phyloP scores from a whole-genome alignment of 2,113 vertebrate genomes.

The Dunckerocampus dactyliophorus region DNA sequence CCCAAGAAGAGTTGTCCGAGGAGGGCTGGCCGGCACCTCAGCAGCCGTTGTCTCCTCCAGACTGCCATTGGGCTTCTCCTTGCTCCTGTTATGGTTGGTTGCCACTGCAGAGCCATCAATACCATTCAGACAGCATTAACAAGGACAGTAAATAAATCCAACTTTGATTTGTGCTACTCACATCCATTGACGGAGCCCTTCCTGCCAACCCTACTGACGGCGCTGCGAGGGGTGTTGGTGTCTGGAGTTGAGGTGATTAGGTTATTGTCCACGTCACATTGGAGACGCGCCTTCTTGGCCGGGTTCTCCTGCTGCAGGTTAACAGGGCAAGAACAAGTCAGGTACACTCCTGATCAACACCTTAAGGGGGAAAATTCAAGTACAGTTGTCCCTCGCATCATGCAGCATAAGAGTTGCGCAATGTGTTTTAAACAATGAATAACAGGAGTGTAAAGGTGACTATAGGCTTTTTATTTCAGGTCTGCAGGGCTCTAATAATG shows the following conservation, averaged over 20 bases:
- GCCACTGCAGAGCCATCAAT: slow-evolving; percentile 70
- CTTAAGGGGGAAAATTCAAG: too few species aligned
- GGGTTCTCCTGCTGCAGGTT: slow-evolving; percentile 90
- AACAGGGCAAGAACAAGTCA: slow-evolving; percentile 18
- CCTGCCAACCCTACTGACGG: slow-evolving; percentile 80
- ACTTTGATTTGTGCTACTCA: slow-evolving; percentile 57
- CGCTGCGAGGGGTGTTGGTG: slow-evolving; percentile 77
- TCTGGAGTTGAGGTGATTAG: slow-evolving; percentile 88
- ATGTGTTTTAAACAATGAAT: too few species aligned
- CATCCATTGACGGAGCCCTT: slow-evolving; percentile 89
- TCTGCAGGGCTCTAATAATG: too few species aligned
- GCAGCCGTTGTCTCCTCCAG: slow-evolving; percentile 80
- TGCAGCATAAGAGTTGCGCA: too few species aligned
- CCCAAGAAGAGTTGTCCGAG: slow-evolving; percentile 88
- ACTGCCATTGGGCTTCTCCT: slow-evolving; percentile 89
- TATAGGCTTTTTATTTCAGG: too few species aligned
- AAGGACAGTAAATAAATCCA: neutral
- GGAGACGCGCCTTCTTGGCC: slow-evolving; percentile 84
- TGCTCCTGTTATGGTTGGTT: slow-evolving; percentile 88
- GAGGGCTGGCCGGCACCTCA: slow-evolving; percentile 77
- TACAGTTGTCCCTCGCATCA: too few species aligned
- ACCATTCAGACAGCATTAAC: neutral
- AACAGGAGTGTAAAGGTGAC: too few species aligned
- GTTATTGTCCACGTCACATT: slow-evolving; percentile 87
- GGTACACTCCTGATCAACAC: neutral